phyloP scores from a whole-genome alignment of 1,140 invertebrate genomes.

The Eriocheir sinensis region DNA sequence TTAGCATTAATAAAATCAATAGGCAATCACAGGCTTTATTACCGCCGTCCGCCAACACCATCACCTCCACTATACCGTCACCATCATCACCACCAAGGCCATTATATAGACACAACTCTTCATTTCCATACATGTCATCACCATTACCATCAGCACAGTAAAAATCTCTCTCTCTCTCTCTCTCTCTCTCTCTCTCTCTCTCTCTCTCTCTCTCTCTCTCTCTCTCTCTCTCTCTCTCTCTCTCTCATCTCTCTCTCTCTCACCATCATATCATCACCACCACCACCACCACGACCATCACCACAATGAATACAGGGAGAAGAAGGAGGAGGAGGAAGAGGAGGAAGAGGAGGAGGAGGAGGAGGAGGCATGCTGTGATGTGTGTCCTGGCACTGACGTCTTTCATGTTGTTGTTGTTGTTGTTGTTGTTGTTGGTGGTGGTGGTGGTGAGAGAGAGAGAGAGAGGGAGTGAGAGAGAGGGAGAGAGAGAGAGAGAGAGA shows the following conservation, averaged over 20 bases:
- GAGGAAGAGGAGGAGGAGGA: neutral
- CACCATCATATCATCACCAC: neutral
- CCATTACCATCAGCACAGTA: neutral
- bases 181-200: neutral
- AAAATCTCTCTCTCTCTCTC: neutral
- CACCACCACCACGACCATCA: neutral
- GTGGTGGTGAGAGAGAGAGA: conserved; percentile 11
- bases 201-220: neutral
- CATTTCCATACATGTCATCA: too few species aligned
- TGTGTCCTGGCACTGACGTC: too few species aligned
- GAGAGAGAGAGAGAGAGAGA: conserved; percentile 37
- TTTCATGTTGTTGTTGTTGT: neutral
- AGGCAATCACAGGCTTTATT: too few species aligned
- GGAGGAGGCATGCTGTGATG: too few species aligned
- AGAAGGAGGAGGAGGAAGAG: neutral
- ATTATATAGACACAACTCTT: neutral
- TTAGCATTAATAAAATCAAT: too few species aligned
- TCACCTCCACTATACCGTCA: neutral
- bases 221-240: neutral
- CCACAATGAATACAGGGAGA: neutral
- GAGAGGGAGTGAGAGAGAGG: neutral
- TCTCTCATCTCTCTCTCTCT: neutral
- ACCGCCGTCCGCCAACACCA: too few species aligned
- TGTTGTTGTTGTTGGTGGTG: neutral
- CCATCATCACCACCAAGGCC: neutral